Conservation (phyloP, 2,113 vertebrate species). For the Cyprinodon tularosa region DNA sequence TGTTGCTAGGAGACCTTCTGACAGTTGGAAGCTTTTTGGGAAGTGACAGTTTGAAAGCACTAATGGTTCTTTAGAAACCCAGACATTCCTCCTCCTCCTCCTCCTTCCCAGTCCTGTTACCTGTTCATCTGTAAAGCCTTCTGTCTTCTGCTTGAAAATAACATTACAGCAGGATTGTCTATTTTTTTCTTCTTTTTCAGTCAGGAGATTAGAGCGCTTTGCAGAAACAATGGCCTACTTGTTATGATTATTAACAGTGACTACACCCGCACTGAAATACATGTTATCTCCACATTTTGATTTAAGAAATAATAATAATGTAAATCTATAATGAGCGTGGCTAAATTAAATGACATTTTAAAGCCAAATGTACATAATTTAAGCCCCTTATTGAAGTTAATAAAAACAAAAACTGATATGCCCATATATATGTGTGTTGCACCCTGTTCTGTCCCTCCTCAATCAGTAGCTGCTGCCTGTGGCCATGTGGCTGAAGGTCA, state of each 20-base stretch:
- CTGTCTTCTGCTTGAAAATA: conserved; percentile 45
- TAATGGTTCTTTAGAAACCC: conserved; percentile 54
- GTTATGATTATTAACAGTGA: conserved; percentile 55
- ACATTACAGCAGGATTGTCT: conserved; percentile 14
- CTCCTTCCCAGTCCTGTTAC: neutral
- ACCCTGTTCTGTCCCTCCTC: conserved; percentile 31
- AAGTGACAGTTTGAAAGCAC: conserved; percentile 66
- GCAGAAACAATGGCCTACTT: conserved; percentile 62
- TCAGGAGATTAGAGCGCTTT: conserved; percentile 60
- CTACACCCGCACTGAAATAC: conserved; percentile 25
- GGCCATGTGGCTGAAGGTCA: conserved; percentile 71
- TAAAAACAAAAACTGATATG: neutral
- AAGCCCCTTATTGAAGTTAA: neutral
- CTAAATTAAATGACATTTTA: neutral
- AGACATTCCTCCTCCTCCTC: conserved; percentile 24
- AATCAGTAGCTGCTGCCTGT: conserved; percentile 32
- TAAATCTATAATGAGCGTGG: no score
- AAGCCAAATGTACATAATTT: neutral
- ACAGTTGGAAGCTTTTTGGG: conserved; percentile 70
- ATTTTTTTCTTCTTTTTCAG: conserved; percentile 34
- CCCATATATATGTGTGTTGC: neutral
- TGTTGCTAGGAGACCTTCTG: conserved; percentile 82
- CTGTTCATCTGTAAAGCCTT: conserved; percentile 31
- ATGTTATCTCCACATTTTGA: neutral
- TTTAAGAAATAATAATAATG: neutral